A percentile compares a stretch with the other conserved stretches of the same genome.
phyloP scores from a whole-genome alignment of 2,888 invertebrate species.

The Agrenia bidenticulata region DNA sequence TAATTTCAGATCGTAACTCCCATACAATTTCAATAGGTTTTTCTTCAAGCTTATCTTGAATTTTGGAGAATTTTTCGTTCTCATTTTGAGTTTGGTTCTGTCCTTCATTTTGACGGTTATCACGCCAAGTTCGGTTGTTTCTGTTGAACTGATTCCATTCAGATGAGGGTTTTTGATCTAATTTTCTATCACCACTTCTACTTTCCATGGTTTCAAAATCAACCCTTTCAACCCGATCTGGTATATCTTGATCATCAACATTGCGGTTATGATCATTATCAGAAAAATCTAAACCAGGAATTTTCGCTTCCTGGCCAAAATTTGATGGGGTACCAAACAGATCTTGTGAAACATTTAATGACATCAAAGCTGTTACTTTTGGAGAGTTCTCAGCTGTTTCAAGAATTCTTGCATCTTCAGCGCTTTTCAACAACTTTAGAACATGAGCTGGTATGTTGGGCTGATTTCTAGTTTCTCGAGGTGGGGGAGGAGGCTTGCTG shows the following conservation, averaged over 20 bases:
- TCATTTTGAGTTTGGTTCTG: too few relatives aligned
- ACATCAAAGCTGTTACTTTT: conserved; percentile 9
- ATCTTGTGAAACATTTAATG: conserved; percentile 36
- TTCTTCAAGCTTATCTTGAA: background rate
- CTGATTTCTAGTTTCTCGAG: conserved; percentile 15
- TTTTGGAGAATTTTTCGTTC: background rate
- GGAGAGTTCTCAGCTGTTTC: conserved; percentile 1
- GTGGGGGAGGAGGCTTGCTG: conserved; percentile 10
- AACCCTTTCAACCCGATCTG: background rate
- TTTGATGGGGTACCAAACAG: conserved; percentile 25
- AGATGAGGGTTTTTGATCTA: background rate
- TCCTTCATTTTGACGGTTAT: too few relatives aligned
- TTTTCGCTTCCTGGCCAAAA: conserved; percentile 12
- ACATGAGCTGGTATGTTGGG: conserved; percentile 15
- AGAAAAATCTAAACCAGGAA: conserved; percentile 32
- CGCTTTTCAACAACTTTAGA: conserved; percentile 13
- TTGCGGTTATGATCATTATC: background rate
- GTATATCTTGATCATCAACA: background rate
- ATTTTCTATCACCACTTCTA: conserved; percentile 1
- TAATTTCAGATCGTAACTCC: conserved; percentile 23
- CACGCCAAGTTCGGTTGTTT: too few relatives aligned
- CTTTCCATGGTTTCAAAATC: background rate
- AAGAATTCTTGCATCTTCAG: conserved; percentile 6
- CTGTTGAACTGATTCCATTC: background rate
- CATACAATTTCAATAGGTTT: conserved; percentile 20